These are phyloP conservation scores for Akabosia matsudoensis DNA, from an alignment of 1,140 invertebrate genomes.

Conservation along the genomic window DNA sequence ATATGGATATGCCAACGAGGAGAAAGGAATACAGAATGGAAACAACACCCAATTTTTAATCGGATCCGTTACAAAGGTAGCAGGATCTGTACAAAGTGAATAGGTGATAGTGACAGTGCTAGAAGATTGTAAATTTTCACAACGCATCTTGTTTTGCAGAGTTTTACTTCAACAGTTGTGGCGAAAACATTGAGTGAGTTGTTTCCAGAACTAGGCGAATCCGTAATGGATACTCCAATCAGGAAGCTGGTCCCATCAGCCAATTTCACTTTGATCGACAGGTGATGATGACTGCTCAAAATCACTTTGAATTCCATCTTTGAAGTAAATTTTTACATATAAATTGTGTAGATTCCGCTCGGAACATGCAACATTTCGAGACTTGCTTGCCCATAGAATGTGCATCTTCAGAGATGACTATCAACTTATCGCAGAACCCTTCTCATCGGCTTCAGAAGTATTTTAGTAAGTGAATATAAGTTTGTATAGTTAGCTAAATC, in stretches of 20 bases:
- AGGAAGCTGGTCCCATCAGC: background rate
- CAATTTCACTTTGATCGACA: slow-evolving; percentile 16
- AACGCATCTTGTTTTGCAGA: background rate
- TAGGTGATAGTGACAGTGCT: background rate
- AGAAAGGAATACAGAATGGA: background rate
- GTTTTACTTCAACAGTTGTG: background rate
- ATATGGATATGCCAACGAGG: slow-evolving; percentile 29
- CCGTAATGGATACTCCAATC: slow-evolving; percentile 19
- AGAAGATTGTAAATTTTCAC: background rate
- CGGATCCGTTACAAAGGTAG: slow-evolving; percentile 34
- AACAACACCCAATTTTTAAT: slow-evolving; percentile 29
- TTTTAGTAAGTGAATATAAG: background rate
- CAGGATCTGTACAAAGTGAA: background rate
- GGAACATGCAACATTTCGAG: slow-evolving; percentile 30
- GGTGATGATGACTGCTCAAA: background rate
- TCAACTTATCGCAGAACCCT: background rate
- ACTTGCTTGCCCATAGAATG: slow-evolving; percentile 30
- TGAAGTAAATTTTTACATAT: background rate
- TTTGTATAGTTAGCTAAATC: background rate
- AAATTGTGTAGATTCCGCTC: slow-evolving; percentile 11
- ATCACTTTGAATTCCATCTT: background rate
- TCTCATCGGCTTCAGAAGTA: background rate
- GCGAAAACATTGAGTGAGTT: background rate
- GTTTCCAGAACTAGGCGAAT: slow-evolving; percentile 16
- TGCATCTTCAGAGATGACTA: background rate